Conservation (phyloP, 2,113 vertebrate species). For the Thunnus thynnus region DNA sequence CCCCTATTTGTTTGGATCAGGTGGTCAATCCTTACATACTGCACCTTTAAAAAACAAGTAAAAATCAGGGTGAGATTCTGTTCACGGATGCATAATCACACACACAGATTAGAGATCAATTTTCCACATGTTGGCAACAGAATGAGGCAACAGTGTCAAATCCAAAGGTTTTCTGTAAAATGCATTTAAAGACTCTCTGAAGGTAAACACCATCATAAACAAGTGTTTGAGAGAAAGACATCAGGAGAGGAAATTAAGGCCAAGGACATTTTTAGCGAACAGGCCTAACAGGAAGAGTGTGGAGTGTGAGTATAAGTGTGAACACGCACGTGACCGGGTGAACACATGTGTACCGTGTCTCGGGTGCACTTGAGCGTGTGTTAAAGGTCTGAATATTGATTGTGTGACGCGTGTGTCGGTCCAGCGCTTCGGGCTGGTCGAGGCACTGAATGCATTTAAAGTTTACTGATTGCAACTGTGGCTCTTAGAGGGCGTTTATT, state of each 20-base stretch:
- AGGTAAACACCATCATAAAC: neutral
- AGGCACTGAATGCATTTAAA: constrained; percentile 48
- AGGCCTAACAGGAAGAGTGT: constrained; percentile 1
- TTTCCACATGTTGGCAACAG: neutral
- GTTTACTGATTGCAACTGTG: constrained; percentile 42
- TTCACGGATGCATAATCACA: neutral
- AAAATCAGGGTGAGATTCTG: neutral
- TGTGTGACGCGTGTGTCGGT: constrained; percentile 14
- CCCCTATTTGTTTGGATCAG: too few species aligned
- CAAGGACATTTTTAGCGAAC: constrained; percentile 20
- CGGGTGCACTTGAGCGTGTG: constrained; percentile 36
- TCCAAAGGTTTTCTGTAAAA: neutral
- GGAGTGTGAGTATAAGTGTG: neutral
- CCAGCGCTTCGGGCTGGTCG: constrained; percentile 29
- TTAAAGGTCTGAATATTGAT: constrained; percentile 62
- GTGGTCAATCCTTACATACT: too few species aligned
- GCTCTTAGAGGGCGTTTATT: constrained; percentile 38
- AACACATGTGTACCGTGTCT: constrained; percentile 21
- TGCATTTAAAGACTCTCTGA: neutral
- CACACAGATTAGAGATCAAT: neutral
- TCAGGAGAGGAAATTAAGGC: constrained; percentile 20
- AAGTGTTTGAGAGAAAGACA: neutral
- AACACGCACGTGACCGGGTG: constrained; percentile 17
- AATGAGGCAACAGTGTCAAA: neutral
- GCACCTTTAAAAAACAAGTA: neutral